Percentiles rank a stretch among this genome's conserved stretches.
These are phyloP conservation scores for Clivina fossor DNA, from an alignment of 2,888 invertebrate species.

Conservation along the genomic window DNA sequence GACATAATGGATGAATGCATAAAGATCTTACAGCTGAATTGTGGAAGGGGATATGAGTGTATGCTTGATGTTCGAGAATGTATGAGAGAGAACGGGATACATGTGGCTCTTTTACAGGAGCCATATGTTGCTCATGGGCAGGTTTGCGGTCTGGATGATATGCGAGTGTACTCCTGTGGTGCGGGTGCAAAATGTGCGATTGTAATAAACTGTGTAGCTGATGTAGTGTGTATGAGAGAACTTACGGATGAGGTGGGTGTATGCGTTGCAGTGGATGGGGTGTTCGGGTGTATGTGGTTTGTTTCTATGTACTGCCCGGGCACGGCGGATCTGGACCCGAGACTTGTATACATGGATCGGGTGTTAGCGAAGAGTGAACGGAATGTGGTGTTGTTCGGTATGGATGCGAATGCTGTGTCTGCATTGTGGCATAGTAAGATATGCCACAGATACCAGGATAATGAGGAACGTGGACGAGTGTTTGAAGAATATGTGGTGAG, in stretches of 20 bases:
- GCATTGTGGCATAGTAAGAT: constrained; percentile 38
- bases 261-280: constrained; percentile 31
- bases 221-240: neutral
- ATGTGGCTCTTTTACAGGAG: no score
- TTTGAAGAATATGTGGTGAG: no score
- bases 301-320: constrained; percentile 37
- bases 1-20: no score
- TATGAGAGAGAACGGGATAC: no score
- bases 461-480: constrained; percentile 6
- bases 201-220: constrained; percentile 1
- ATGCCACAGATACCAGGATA: neutral
- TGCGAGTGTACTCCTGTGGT: neutral
- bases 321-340: constrained; percentile 7
- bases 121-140: no score
- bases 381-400: constrained; percentile 31
- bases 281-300: constrained; percentile 32
- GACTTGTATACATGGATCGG: constrained; percentile 17
- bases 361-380: neutral
- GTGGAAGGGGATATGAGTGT: no score
- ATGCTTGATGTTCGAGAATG: no score
- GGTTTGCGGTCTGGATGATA: no score
- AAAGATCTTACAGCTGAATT: no score
- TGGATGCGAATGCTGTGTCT: constrained; percentile 41
- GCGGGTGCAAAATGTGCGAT: constrained; percentile 27
- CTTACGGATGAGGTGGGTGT: neutral